phyloP scores from a whole-genome alignment of 2,888 invertebrate genomes.

The Epiblema foenella region DNA sequence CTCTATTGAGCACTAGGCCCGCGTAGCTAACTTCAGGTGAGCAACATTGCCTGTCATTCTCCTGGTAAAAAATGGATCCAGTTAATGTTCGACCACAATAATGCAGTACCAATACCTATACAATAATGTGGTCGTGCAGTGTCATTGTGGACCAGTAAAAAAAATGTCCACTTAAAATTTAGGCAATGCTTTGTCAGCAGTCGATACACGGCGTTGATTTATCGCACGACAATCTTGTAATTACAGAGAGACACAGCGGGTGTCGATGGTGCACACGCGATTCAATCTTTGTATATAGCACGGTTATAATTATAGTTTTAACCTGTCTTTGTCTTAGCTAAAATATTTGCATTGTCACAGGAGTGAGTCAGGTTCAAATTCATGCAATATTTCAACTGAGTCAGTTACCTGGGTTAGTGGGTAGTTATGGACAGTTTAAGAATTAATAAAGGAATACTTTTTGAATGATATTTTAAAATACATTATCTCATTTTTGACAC shows the following conservation, averaged over 20 bases:
- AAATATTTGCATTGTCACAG: slow-evolving; percentile 21
- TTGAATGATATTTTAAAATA: no score
- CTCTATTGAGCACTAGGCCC: no score
- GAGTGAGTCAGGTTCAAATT: neutral
- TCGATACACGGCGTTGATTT: slow-evolving; percentile 25
- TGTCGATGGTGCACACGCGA: slow-evolving; percentile 24
- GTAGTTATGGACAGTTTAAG: neutral
- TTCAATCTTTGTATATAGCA: slow-evolving; percentile 22
- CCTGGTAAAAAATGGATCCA: no score
- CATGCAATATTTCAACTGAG: neutral
- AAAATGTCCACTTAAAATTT: slow-evolving; percentile 3
- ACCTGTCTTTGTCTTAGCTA: slow-evolving; percentile 16
- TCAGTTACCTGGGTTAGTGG: neutral
- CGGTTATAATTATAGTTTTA: slow-evolving; percentile 32
- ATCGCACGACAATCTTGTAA: slow-evolving; percentile 29
- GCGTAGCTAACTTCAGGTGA: no score
- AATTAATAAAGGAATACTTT: no score
- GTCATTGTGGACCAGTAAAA: no score
- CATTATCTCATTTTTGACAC: no score
- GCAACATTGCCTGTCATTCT: no score
- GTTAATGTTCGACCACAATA: no score
- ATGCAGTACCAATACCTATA: no score
- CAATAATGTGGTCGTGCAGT: no score
- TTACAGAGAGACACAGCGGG: slow-evolving; percentile 32
- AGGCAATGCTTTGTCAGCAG: slow-evolving; percentile 26